Base-by-base conservation (phyloP, 2,797 vertebrate species). In the Arnoldichthys spilopterus region DNA sequence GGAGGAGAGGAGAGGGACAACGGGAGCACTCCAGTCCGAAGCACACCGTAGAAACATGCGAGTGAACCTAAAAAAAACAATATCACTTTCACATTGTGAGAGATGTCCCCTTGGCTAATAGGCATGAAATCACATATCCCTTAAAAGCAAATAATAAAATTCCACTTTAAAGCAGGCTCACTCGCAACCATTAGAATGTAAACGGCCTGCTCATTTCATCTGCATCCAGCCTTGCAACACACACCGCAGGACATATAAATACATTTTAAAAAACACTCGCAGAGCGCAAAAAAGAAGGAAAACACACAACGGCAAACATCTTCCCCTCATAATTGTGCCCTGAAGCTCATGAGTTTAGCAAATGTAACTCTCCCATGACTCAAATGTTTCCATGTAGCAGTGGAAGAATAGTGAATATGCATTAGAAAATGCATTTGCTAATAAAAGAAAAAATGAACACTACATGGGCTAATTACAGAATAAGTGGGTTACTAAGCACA, bases 61-160 rank as follows among this genome's bases (percentile, higher is more conserved):
- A 83, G 85, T 81, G 85, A 85, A 87, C 86, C 85, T 90, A 91
- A 74, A 76, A 49, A 61, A 67, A 47, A 24, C 45, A 51, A 89
- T 90, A 88, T 84, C 84, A 85, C 85, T 88, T 90, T 85, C 87
- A 84, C 88, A 83, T 78, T 80, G 69, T 85, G 83, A 87, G 84
- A 79, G 72, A 77, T 72, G 82, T 82, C 80, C 87, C 87, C 24
- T 56, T 70, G 70, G 81, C 76, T 84, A 77, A 82, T 84, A 79
- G 84, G 88, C 88, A 83, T 85, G 85, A 78, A 85, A 91, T 88
- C 80, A 82, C 74, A 84, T 85, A 87, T 77, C 81, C 76, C 84
- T 84, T 76, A 79, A 84, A 77, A 84, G 80, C 88, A 83, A 90
- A 90, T 90, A 73, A 85, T 90, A 83, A 88, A 89, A 90, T 85